Evolutionary conservation across 2,797 vertebrate species (phyloP), one percentile per base, ranked within the genome.

Genomic region (Cuculus canorus): DNA sequence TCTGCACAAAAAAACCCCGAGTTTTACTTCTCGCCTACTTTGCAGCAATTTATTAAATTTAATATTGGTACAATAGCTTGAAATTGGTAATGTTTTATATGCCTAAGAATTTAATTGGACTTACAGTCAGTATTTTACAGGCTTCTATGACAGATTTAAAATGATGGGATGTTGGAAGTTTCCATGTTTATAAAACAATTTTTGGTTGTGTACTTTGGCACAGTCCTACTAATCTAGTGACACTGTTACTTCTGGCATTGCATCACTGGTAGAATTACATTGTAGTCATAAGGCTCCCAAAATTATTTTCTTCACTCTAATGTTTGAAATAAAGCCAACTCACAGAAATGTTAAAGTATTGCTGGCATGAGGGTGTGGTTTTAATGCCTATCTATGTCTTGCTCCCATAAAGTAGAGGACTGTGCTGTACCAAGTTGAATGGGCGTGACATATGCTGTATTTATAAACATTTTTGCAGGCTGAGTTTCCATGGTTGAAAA

Each of bases 291-390:
- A 78, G 57, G 75, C 32, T 78, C 63, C 43, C n/a, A 52, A 75
- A 94, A 95, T 92, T 93, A 92, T 21, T 94, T 90, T 22, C 25
- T 65, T 76, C 61, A 19, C 39, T 91, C 37, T 52, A 11, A 25
- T 47, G 8, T 68, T 75, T 82, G 53, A 92, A 92, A 64, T 65
- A n/a, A 79, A 85, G 53, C 65, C 65, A 92, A 6, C 10, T 84
- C 52, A 17, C 23, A 50, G 37, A 83, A 85, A 81, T 45, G 21
- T 43, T 84, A 5, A 17, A 57, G 19, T 52, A 30, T 80, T 86
- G 32, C n/a, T 82, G 25, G 52, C 22, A 17, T 7, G 37, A 48
- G 33, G 5, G 2, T 11, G 1, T 37, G 68, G 43, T 63, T 80
- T 64, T 78, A 56, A 25, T 75, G 56, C 45, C 22, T 80, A 1